Evolutionary conservation across 2,797 vertebrate genomes (phyloP).

Genomic region (Pantherophis vulpinus): DNA sequence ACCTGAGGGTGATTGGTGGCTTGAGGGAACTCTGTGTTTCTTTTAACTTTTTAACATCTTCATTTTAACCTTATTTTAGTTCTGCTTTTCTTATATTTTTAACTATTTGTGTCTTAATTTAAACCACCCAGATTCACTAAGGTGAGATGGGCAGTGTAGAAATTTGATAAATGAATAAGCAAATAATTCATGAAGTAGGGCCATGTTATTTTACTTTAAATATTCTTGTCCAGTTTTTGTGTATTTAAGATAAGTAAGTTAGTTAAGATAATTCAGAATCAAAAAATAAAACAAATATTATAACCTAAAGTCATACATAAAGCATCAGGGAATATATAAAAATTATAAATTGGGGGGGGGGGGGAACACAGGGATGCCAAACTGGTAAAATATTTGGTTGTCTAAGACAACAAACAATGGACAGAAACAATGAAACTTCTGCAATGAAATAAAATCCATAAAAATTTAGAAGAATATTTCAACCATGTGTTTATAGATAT

Average conservation of each 20-base stretch:
- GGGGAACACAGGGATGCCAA: background rate
- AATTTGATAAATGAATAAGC: background rate
- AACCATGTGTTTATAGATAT: background rate
- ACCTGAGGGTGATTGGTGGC: background rate
- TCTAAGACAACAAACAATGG: slow-evolving; percentile 8
- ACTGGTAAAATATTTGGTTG: background rate
- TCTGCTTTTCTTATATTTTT: background rate
- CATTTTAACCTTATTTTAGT: background rate
- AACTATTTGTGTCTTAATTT: background rate
- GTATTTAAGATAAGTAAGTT: no score
- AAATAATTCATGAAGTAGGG: background rate
- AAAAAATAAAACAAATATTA: background rate
- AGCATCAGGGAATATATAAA: background rate
- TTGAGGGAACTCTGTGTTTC: background rate
- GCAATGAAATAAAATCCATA: slow-evolving; percentile 29
- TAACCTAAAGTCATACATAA: background rate
- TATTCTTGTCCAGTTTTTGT: background rate
- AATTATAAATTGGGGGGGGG: background rate
- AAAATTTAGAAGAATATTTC: background rate
- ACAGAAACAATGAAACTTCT: slow-evolving; percentile 1
- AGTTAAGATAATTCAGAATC: background rate
- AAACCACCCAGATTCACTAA: background rate
- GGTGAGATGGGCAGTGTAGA: background rate
- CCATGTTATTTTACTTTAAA: background rate
- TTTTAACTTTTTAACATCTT: background rate